Evolutionary conservation across 1,140 invertebrate genomes (phyloP), one percentile per base, ranked within the genome.

Genomic region (Platyura marginata): DNA sequence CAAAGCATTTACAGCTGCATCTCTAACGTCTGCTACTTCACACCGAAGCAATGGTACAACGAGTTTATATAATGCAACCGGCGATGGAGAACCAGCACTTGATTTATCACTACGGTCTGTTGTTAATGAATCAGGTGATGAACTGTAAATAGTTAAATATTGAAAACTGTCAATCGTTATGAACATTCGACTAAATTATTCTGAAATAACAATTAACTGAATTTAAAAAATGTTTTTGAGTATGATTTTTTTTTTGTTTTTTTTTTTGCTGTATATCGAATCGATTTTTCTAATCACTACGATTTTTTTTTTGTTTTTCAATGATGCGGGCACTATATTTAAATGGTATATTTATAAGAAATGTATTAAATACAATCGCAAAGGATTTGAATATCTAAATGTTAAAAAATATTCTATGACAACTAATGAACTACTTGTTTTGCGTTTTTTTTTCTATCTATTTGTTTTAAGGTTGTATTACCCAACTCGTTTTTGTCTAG

Each of bases 11-110:
- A 96, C 86, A 36, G 88, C 87, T 8, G 88, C 80, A 65, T 97
- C 92, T 41, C 92, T 64, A 41, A 98, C 85, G 62, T 98, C 93
- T 2, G 74, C 71, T 21, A 81, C 78, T 59, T 99, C 95, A 67
- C 88, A 96, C 47, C 86, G 71, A 46, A 88, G 63, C 39, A 94
- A 65, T 3, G 90, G 90, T 40, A 93, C 81, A 6, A 93, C 77
- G 42, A 93, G 67, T 62, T 94, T 93, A 57, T 96, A 95, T 2
- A 97, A 65, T 16, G 79, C 79, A n/a, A 75, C 70, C 0, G 87
- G 85, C 23, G 81, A 78, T 33, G 71, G 71, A 44, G 75, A 71
- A 18, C 64, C 63, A 40, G 74, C 70, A 1, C 65, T 68, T 38
- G 70, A 68, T 52, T 73, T 74, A 46, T 81, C 80, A 48, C 74